Percentiles rank a stretch among this genome's conserved stretches.
Conservation (phyloP, 2,888 invertebrate species). For the Tiliacea citrago region DNA sequence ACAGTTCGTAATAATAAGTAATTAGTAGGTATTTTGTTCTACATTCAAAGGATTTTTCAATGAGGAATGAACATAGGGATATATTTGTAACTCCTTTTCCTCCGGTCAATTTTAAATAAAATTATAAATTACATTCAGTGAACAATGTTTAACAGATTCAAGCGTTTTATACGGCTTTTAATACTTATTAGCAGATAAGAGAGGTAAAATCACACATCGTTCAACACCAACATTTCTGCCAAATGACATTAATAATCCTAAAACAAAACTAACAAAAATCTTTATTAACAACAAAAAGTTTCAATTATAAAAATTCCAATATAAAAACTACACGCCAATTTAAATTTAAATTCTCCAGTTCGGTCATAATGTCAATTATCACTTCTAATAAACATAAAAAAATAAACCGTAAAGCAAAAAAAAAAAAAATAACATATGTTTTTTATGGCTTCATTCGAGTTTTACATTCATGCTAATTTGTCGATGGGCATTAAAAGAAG, state of each 20-base stretch:
- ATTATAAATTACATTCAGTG: constrained; percentile 51
- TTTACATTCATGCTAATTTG: constrained; percentile 90
- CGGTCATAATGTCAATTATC: constrained; percentile 90
- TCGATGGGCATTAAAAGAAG: constrained; percentile 87
- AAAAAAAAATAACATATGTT: constrained; percentile 84
- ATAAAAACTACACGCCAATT: constrained; percentile 79
- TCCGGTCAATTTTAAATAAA: background rate
- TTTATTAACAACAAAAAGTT: constrained; percentile 39
- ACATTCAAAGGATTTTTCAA: background rate
- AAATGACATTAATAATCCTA: constrained; percentile 32
- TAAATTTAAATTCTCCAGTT: constrained; percentile 82
- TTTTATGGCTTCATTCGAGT: constrained; percentile 87
- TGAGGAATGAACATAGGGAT: background rate
- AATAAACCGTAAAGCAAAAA: constrained; percentile 78
- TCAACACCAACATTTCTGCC: constrained; percentile 28
- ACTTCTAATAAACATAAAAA: constrained; percentile 85
- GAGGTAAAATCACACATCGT: constrained; percentile 17
- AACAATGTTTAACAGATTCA: background rate
- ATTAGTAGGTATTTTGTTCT: background rate
- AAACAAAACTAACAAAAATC: constrained; percentile 26
- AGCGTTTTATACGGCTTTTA: constrained; percentile 27
- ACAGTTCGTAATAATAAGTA: background rate
- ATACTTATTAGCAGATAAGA: constrained; percentile 41
- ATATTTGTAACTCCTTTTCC: background rate
- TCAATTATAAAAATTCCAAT: constrained; percentile 59